Percentiles rank a stretch among this genome's conserved stretches.
Evolutionary conservation across 2,888 invertebrate genomes (phyloP).

Genomic region (Apotomis betuletana): DNA sequence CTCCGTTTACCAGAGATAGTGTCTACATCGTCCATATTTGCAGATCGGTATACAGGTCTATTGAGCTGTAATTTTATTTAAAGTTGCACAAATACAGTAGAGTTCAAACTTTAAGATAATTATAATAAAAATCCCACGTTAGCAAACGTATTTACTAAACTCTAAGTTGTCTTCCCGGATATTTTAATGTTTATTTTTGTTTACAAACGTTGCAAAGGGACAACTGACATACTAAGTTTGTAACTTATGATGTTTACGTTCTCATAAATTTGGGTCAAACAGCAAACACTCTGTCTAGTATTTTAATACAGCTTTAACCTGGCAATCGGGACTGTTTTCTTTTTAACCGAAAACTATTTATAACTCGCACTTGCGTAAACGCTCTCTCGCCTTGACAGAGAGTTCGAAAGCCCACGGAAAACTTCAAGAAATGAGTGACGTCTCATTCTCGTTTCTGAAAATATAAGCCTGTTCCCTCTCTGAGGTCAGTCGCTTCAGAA

Average conservation of each 20-base stretch:
- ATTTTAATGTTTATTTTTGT: background rate
- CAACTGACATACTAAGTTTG: slow-evolving; percentile 3
- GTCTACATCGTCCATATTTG: no score
- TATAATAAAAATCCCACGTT: no score
- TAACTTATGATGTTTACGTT: slow-evolving; percentile 31
- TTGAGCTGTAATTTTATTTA: no score
- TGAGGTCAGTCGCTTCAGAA: slow-evolving; percentile 25
- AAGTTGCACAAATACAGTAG: no score
- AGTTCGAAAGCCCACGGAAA: slow-evolving; percentile 34
- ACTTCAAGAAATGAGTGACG: slow-evolving; percentile 34
- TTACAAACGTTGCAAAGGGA: background rate
- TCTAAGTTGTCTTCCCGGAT: background rate
- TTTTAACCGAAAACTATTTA: slow-evolving; percentile 37
- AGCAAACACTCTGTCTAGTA: slow-evolving; percentile 26
- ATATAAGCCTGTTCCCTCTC: slow-evolving; percentile 13
- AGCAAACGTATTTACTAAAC: background rate
- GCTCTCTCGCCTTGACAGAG: slow-evolving; percentile 41
- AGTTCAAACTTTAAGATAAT: background rate
- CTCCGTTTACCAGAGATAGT: no score
- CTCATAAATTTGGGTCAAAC: slow-evolving; percentile 33
- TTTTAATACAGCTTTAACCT: slow-evolving; percentile 35
- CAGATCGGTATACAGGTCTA: no score
- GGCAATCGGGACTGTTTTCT: slow-evolving; percentile 32
- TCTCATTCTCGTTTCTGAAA: slow-evolving; percentile 36
- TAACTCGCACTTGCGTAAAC: slow-evolving; percentile 29